These are phyloP conservation scores for Margaritifera margaritifera DNA, from an alignment of 2,888 invertebrate species.

Conservation along the genomic window DNA sequence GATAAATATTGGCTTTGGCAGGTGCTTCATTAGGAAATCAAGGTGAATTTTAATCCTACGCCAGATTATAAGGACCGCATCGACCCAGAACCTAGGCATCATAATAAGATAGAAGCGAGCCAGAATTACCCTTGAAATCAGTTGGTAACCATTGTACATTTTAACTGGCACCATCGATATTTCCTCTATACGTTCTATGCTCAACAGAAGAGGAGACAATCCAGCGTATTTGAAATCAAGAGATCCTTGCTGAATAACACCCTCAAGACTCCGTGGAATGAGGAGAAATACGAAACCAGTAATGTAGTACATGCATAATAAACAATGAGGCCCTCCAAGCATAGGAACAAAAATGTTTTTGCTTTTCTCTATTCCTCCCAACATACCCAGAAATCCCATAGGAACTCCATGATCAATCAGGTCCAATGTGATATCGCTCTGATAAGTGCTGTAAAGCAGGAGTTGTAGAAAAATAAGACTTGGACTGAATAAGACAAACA, in stretches of 20 bases:
- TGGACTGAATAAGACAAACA: slow-evolving; percentile 18
- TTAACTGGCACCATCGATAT: slow-evolving; percentile 9
- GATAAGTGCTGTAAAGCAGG: slow-evolving; percentile 13
- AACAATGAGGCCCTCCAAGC: slow-evolving; percentile 22
- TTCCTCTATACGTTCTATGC: slow-evolving; percentile 11
- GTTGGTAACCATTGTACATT: slow-evolving; percentile 14
- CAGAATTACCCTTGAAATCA: not conserved
- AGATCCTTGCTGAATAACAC: slow-evolving; percentile 9
- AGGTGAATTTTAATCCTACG: not conserved
- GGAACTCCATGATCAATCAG: slow-evolving; percentile 24
- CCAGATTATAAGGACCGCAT: not conserved
- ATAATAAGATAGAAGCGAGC: slow-evolving; percentile 13
- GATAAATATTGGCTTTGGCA: no score
- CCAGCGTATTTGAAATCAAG: not conserved
- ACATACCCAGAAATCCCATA: slow-evolving; percentile 27
- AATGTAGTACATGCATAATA: slow-evolving; percentile 15
- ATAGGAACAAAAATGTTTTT: slow-evolving; percentile 15
- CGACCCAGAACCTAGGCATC: slow-evolving; percentile 16
- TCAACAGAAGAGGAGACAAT: slow-evolving; percentile 13
- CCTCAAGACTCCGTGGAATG: slow-evolving; percentile 10
- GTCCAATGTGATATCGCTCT: slow-evolving; percentile 11
- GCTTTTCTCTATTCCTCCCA: slow-evolving; percentile 26
- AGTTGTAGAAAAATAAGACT: slow-evolving; percentile 16
- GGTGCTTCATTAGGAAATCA: not conserved
- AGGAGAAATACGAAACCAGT: slow-evolving; percentile 19